Base-by-base conservation (phyloP, 2,888 invertebrate species). In the Neocrepidodera transversa region DNA sequence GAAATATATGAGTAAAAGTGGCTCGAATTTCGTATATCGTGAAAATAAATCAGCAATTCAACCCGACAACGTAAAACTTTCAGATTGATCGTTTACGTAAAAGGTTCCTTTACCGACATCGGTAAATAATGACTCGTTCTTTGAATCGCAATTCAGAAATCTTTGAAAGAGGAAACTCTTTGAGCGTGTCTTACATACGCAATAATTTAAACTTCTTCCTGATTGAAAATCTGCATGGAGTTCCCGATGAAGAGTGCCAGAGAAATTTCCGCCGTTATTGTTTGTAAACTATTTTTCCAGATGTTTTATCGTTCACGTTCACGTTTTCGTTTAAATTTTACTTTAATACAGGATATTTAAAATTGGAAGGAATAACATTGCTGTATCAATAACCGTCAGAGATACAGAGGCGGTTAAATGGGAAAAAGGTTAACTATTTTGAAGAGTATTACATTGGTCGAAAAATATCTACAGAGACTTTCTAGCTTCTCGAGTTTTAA, bases 11-110 rank as follows among this genome's bases (percentile, higher is more conserved):
- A 63, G 50, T 60, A 49, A 57, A 60, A 60, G 59, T 54, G 60
- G 60, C 59, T 53, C 56, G 52, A 63, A 54, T 63, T 61, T 48
- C 48, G 58, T 60, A 68, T 68, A 71, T 68, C 67, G 66, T 35
- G 50, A 60, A 63, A 68, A 72, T 72, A 72, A 72, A 73, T 73
- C 72, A 71, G 71, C 68, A 67, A 70, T 71, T 71, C 70, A 66
- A 64, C 50, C 60, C 60, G 64, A 66, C 66, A 65, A 65, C 65
- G 62, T 68, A 67, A 69, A 68, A 66, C 67, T 64, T 64, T 62
- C 65, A 60, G 68, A 70, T 71, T 68, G 71, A 72, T 71, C 72
- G 71, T 71, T 72, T 68, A 69, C 68, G 63, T 68, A 71, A 71
- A 69, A 71, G 69, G 69, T 66, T 70, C 68, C 67, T 66, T 61